Evolutionary conservation across 2,888 invertebrate genomes (phyloP), one percentile per base, ranked within the genome.

Genomic region (Panzeria rudis): DNA sequence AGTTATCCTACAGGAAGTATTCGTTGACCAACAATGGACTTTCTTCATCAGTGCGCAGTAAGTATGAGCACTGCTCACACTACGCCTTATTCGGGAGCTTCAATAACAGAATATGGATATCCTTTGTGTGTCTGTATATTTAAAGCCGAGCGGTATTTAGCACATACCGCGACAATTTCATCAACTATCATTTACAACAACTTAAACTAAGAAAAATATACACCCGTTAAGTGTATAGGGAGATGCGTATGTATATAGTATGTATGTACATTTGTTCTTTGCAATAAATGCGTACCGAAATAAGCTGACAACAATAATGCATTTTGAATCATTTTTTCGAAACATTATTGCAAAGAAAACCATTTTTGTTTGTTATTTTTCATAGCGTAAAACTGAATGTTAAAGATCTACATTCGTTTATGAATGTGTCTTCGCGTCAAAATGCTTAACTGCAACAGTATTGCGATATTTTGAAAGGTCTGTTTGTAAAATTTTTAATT

Each of bases 301-400:
- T 32, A 25, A 75, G 62, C 38, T 64, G 44, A 47, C 66, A 44
- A 62, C n/a, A 44, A 56, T 76, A 29, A 76, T 82, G 71, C 69
- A 71, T 56, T 82, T 56, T 50, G 44, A 23, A 50, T 29, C 50
- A 15, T 32, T n/a, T 29, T 76, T 64, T 61, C 56, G 15, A 66
- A 50, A 25, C 17, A 68, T 50, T 61, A 73, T 61, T 73, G 47
- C 61, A 64, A 78, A 68, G 44, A 44, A 47, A 32, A 32, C 54
- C 9, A 32, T 54, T 32, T 56, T 66, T 41, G 20, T 38, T 52
- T 54, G 29, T 20, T 11, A 25, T 35, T n/a, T 20, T 50, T 1
- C n/a, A 52, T 20, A 47, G 35, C n/a, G 3, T 15, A 17, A 29
- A 23, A 9, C 71, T 44, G 71, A 64, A 25, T 64, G 9, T 11